Conservation (phyloP, 2,113 vertebrate genomes). For the Mus pahari region DNA sequence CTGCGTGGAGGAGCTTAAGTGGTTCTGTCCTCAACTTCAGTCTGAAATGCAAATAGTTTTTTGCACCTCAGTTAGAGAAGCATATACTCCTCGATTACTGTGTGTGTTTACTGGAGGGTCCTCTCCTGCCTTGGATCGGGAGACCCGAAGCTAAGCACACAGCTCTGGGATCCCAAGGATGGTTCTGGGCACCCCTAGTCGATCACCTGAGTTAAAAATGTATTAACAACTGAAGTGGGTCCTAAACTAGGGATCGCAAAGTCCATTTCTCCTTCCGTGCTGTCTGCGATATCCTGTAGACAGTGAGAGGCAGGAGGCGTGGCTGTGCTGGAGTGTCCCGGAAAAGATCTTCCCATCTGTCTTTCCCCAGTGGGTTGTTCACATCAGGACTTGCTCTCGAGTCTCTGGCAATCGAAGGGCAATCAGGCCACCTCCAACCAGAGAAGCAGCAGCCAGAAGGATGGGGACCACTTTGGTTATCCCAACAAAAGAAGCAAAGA, state of each 20-base stretch:
- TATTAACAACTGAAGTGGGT: slow-evolving; percentile 58
- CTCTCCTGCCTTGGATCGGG: background rate
- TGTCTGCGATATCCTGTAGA: slow-evolving; percentile 43
- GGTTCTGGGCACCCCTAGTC: slow-evolving; percentile 70
- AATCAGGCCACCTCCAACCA: slow-evolving; percentile 94
- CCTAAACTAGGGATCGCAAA: slow-evolving; percentile 67
- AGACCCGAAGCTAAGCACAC: slow-evolving; percentile 55
- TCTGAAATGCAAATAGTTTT: slow-evolving; percentile 46
- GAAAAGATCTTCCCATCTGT: background rate
- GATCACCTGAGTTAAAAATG: slow-evolving; percentile 62
- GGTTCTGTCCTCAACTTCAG: slow-evolving; percentile 29
- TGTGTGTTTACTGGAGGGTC: background rate
- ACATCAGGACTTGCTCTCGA: slow-evolving; percentile 95
- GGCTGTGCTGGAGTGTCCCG: slow-evolving; percentile 35
- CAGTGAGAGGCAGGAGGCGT: background rate
- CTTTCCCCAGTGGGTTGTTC: slow-evolving; percentile 73
- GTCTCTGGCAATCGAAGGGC: slow-evolving; percentile 97
- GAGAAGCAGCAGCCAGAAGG: slow-evolving; percentile 94
- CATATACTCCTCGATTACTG: background rate
- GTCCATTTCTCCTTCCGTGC: background rate
- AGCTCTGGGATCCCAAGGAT: slow-evolving; percentile 58
- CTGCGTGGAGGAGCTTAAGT: accelerated
- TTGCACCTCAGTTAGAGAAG: slow-evolving; percentile 32
- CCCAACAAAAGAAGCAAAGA: slow-evolving; percentile 96
- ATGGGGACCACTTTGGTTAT: slow-evolving; percentile 97